These are phyloP conservation scores for Drosophila erecta DNA, from an alignment of 1,140 invertebrate species.

Conservation along the genomic window DNA sequence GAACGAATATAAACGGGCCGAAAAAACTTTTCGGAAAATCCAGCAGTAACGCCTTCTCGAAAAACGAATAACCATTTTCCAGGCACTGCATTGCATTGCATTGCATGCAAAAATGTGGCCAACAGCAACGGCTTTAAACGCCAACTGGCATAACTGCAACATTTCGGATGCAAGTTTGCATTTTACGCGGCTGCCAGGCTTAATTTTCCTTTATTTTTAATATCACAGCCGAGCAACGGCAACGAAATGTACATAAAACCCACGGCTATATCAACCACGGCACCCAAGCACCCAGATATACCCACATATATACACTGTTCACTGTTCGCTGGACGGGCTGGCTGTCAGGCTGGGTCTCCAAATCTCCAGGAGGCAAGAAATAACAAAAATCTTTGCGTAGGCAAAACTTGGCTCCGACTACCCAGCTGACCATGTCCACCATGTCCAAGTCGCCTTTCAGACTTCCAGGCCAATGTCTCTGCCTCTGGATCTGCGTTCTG, in stretches of 20 bases:
- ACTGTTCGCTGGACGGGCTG: slow-evolving; percentile 24
- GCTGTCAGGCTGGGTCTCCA: slow-evolving; percentile 55
- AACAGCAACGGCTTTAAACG: slow-evolving; percentile 52
- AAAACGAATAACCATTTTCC: slow-evolving; percentile 64
- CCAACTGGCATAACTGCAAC: slow-evolving; percentile 74
- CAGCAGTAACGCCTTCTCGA: slow-evolving; percentile 76
- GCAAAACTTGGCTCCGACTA: slow-evolving; percentile 75
- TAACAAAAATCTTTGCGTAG: slow-evolving; percentile 72
- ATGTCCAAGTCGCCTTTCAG: slow-evolving; percentile 35
- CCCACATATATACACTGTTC: not conserved
- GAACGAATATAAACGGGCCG: slow-evolving; percentile 35
- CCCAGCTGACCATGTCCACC: slow-evolving; percentile 39
- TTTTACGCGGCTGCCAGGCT: slow-evolving; percentile 82
- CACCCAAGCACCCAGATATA: slow-evolving; percentile 11
- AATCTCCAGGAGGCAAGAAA: slow-evolving; percentile 68
- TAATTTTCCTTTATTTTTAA: slow-evolving; percentile 80
- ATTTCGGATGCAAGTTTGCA: slow-evolving; percentile 79
- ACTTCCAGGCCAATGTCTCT: slow-evolving; percentile 2
- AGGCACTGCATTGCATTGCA: slow-evolving; percentile 63
- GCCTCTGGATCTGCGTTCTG: slow-evolving; percentile 10
- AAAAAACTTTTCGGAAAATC: slow-evolving; percentile 53
- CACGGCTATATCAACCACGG: slow-evolving; percentile 70
- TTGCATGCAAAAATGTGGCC: slow-evolving; percentile 79
- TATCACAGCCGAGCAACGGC: slow-evolving; percentile 64
- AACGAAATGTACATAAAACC: slow-evolving; percentile 68